Conservation (phyloP, 2,888 invertebrate species). For the Tetragnatha montana region DNA sequence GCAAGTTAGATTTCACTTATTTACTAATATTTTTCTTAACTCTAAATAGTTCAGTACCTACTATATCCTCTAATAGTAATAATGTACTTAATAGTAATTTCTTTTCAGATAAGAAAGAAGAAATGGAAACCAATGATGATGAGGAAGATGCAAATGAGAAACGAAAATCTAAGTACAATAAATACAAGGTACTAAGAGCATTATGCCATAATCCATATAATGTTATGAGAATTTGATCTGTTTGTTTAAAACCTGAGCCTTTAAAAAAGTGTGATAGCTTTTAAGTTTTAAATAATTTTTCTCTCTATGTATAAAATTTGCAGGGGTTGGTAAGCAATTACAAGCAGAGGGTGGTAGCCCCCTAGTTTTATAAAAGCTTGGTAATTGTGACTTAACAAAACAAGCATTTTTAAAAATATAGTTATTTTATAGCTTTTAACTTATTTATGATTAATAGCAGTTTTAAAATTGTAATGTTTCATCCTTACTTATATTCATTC, state of each 20-base stretch:
- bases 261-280: too few species aligned
- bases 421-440: background rate
- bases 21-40: too few species aligned
- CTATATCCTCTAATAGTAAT: too few species aligned
- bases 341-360: too few species aligned
- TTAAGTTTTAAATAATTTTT: background rate
- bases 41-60: background rate
- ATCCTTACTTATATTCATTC: background rate
- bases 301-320: too few species aligned
- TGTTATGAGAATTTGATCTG: background rate
- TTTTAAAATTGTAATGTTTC: background rate
- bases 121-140: background rate
- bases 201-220: background rate
- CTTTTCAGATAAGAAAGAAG: background rate
- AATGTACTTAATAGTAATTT: too few species aligned
- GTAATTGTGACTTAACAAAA: background rate
- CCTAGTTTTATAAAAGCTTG: background rate
- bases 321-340: too few species aligned
- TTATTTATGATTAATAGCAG: background rate
- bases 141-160: constrained; percentile 23
- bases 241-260: background rate
- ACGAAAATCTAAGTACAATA: background rate
- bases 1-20: too few species aligned
- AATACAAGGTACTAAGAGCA: background rate
- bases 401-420: background rate